phyloP scores from a whole-genome alignment of 2,888 invertebrate species.

The Prenolepis imparis region DNA sequence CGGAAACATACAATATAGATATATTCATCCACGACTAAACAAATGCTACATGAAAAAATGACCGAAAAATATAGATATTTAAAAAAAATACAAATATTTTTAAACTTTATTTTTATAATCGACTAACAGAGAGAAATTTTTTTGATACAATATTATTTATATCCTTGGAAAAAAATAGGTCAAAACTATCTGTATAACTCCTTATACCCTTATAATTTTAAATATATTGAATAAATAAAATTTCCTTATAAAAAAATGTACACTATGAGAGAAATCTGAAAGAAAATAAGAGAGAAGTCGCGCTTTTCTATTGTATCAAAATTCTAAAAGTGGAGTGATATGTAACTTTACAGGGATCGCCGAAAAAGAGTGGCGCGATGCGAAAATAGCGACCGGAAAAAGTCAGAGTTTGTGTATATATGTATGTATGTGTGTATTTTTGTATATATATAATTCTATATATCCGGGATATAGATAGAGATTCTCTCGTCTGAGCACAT shows the following conservation, averaged over 20 bases:
- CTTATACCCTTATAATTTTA: neutral
- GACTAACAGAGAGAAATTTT: neutral
- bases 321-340: constrained; percentile 11
- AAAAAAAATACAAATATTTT: constrained; percentile 11
- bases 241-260: constrained; percentile 1
- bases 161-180: neutral
- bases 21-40: neutral
- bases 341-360: constrained; percentile 16
- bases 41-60: neutral
- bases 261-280: neutral
- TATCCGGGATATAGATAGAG: constrained; percentile 4
- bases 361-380: constrained; percentile 20
- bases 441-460: constrained; percentile 19
- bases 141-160: neutral
- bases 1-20: neutral
- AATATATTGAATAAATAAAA: neutral
- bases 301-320: constrained; percentile 7
- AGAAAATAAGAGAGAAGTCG: neutral
- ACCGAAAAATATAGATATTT: neutral
- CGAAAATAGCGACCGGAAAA: neutral
- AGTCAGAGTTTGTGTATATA: constrained; percentile 10
- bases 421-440: no score
- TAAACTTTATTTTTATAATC: constrained; percentile 23
- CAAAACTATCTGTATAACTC: neutral
- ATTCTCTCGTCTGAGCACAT: constrained; percentile 8